Percentiles rank a stretch among this genome's conserved stretches.
phyloP scores from a whole-genome alignment of 2,888 invertebrate genomes.

The Drosophila demipolita region DNA sequence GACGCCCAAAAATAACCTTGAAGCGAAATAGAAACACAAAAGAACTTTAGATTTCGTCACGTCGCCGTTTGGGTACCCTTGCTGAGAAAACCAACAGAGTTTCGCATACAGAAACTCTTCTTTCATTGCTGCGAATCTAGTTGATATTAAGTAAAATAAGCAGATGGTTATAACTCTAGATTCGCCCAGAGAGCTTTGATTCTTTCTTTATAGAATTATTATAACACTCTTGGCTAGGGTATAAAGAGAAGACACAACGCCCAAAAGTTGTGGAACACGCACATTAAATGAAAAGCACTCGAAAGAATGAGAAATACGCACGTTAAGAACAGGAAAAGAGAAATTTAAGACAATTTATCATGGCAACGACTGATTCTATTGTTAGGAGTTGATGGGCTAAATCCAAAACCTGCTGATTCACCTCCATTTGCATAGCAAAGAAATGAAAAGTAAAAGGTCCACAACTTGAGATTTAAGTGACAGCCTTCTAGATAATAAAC shows the following conservation, averaged over 20 bases:
- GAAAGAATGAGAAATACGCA: slow-evolving; percentile 27
- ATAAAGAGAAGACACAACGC: slow-evolving; percentile 3
- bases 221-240: not conserved
- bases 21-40: slow-evolving; percentile 39
- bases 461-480: slow-evolving; percentile 8
- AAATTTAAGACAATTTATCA: slow-evolving; percentile 53
- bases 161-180: no score
- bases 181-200: not conserved
- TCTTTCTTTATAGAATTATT: not conserved
- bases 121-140: no score
- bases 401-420: slow-evolving; percentile 36
- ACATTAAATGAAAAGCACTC: slow-evolving; percentile 46
- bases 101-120: not conserved
- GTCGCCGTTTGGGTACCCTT: not conserved
- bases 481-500: slow-evolving; percentile 29
- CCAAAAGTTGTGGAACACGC: slow-evolving; percentile 41
- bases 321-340: slow-evolving; percentile 66
- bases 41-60: not conserved
- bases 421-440: slow-evolving; percentile 62
- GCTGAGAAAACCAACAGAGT: not conserved
- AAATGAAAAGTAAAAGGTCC: slow-evolving; percentile 70
- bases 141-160: no score
- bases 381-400: slow-evolving; percentile 14
- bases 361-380: slow-evolving; percentile 15
- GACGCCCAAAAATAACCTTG: slow-evolving; percentile 69